These are phyloP conservation scores for Eolophus roseicapilla DNA, from an alignment of 2,113 vertebrate genomes.

Conservation along the genomic window DNA sequence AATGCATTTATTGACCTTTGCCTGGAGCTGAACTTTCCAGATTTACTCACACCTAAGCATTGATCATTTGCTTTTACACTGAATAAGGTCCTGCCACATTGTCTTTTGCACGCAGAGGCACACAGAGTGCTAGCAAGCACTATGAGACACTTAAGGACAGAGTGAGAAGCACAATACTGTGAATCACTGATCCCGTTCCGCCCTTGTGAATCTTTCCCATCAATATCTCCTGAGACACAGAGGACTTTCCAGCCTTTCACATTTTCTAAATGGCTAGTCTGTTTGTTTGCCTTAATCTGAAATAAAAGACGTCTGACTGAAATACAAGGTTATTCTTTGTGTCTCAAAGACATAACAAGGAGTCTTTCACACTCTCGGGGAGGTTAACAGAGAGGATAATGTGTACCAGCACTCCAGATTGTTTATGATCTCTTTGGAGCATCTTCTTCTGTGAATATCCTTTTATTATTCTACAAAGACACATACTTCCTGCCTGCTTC, in stretches of 20 bases:
- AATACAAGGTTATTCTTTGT: neutral
- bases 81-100: neutral
- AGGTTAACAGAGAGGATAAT: neutral
- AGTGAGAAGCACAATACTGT: fast-evolving
- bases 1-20: neutral
- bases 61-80: neutral
- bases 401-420: neutral
- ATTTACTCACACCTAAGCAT: neutral
- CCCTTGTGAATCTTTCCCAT: neutral
- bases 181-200: neutral
- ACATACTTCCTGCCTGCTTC: neutral
- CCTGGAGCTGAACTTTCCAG: neutral
- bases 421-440: neutral
- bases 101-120: neutral
- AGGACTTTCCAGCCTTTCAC: neutral
- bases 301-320: neutral
- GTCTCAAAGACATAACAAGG: neutral
- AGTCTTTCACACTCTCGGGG: neutral
- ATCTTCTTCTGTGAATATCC: neutral
- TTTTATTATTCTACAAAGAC: neutral
- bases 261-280: neutral
- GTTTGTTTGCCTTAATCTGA: neutral
- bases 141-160: neutral
- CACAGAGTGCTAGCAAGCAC: neutral
- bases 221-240: neutral